Base-by-base conservation (phyloP, 1,140 invertebrate genomes). In the Oedothorax gibbosus region DNA sequence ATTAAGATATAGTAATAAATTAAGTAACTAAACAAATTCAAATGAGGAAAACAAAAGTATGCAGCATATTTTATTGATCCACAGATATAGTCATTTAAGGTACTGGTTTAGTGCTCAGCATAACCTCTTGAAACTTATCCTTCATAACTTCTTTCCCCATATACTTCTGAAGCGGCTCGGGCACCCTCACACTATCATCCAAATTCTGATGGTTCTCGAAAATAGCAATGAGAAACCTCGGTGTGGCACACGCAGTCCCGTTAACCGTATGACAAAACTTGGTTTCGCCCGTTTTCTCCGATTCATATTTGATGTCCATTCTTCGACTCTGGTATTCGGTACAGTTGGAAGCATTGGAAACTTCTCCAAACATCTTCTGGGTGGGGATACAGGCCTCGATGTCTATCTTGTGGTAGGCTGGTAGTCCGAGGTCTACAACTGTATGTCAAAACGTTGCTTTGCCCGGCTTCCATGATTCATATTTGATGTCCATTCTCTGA, bases 381-480 rank as follows among this genome's bases (percentile, higher is more conserved):
- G 95, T 96, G 14, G 97, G 96, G 94, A 99, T 95, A 96, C 97
- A 99, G 14, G 96, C 95, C 92, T 99, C 98, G 84, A 99, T 95
- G 89, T 99, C 98, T 91, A 95, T 96, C 92, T 99, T 99, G 89
- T 95, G 93, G 90, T 94, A 95, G 35, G 98, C 98, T 62, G 97
- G 94, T 64, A 95, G 93, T 15, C 98, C 98, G 69, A 99, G 90
- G 89, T 99, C 98, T 90, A 94, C 91, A 15, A 95, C 93, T 2
- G 98, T n/a, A n/a, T 35, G 35, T 35, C 35, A 35, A 35, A 35
- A 35, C 5, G 35, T 35, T n/a, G n/a, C n/a, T n/a, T n/a, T n/a
- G n/a, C n/a, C n/a, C n/a, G n/a, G n/a, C n/a, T n/a, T n/a, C n/a
- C n/a, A n/a, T n/a, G 35, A 35, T 35, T 35, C 1, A 35, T 35